Evolutionary conservation across 2,888 invertebrate genomes (phyloP), one percentile per base, ranked within the genome.

Genomic region (Disparrhopalites patrizii): DNA sequence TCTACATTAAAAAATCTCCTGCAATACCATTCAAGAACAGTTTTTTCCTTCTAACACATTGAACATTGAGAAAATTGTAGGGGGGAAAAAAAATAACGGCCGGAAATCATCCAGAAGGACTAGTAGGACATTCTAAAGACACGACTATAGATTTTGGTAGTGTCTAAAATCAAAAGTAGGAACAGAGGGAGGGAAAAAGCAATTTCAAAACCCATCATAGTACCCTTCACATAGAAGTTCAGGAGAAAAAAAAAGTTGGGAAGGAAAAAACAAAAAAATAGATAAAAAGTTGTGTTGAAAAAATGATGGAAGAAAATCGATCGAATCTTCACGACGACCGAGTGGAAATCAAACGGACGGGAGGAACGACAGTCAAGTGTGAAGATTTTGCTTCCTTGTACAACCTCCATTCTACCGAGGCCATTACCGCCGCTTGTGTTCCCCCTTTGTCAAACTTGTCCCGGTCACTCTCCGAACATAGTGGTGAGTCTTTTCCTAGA

Each of bases 331-430:
- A 71, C 47, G 73, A 75, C 50, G 73, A 75, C 43, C 68, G 73
- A 27, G 65, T 73, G 40, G 74, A 74, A 57, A 65, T 73, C 30
- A 75, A 73, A 66, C 55, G 73, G 33, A 61, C 69, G 20, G 67
- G 75, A 65, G 75, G 76, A 55, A 70, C 70, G 56, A 76, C 78
- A 62, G 76, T 80, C 64, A 80, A 80, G 73, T 78, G 90, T 81
- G 93, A 93, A 80, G 93, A 94, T 81, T 93, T 93, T 79, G 86
- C 88, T 66, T 89, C 91, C 27, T 82, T 93, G 76, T 93, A 94
- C 80, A 88, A 89, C 27, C 85, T 84, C 62, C 83, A 83, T 69
- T 77, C 80, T 20, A 72, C 74, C 55, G 75, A 77, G 62, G 71
- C 70, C 67, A 68, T 70, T 66, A 68, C 70, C 54, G 70, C 73